phyloP scores from a whole-genome alignment of 1,140 invertebrate species.

The Phenacoccus solenopsis region DNA sequence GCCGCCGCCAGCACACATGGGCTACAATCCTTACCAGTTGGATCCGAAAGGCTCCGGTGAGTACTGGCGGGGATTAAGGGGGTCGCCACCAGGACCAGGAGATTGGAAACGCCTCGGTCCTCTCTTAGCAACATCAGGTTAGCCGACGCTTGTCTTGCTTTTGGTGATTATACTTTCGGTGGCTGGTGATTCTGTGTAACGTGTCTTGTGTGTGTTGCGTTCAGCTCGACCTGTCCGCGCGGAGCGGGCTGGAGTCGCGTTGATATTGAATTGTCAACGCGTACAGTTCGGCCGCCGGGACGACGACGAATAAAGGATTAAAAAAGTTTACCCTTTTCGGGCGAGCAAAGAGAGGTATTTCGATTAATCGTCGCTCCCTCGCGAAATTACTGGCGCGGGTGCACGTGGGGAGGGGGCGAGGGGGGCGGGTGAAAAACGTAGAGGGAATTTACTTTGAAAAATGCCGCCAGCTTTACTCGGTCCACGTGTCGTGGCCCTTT shows the following conservation, averaged over 20 bases:
- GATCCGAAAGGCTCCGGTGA: slow-evolving; percentile 58
- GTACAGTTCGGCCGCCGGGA: background rate
- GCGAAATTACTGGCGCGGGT: background rate
- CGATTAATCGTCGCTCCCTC: background rate
- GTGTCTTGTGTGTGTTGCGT: no score
- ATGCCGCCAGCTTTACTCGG: background rate
- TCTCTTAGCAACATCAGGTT: slow-evolving; percentile 42
- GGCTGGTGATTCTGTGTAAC: background rate
- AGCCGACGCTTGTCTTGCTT: slow-evolving; percentile 24
- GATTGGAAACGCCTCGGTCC: slow-evolving; percentile 42
- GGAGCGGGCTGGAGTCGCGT: no score
- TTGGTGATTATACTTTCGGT: background rate
- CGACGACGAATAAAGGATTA: background rate
- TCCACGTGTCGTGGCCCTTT: background rate
- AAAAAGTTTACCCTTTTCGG: background rate
- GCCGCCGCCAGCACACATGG: slow-evolving; percentile 93
- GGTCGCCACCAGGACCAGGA: slow-evolving; percentile 29
- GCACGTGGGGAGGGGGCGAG: background rate
- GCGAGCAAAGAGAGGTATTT: background rate
- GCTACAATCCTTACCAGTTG: slow-evolving; percentile 84
- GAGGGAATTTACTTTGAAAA: background rate
- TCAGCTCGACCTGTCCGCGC: no score
- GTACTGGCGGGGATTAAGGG: slow-evolving; percentile 34
- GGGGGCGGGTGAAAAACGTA: no score
- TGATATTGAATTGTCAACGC: no score